These are phyloP conservation scores for Dolomedes plantarius DNA, from an alignment of 2,888 invertebrate genomes.

Conservation along the genomic window DNA sequence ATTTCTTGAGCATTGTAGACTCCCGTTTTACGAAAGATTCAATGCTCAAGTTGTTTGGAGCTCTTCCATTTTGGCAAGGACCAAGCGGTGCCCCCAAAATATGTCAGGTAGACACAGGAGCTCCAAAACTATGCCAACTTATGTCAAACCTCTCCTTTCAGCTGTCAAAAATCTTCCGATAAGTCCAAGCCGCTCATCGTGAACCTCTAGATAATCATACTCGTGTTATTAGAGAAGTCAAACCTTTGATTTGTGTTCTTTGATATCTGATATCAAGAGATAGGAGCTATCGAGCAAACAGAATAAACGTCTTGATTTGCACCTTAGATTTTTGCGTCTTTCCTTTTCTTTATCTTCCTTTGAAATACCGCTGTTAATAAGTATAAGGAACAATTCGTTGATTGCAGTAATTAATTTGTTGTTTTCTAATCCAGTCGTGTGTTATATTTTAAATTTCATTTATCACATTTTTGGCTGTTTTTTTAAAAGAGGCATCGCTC, in stretches of 20 bases:
- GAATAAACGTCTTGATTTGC: neutral
- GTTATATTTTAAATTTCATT: too few relatives aligned
- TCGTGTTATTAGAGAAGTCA: conserved; percentile 6
- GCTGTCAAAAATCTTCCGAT: conserved; percentile 30
- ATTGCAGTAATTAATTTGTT: too few relatives aligned
- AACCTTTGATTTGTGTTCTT: neutral
- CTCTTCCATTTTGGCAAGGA: conserved; percentile 12
- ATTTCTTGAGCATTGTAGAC: too few relatives aligned
- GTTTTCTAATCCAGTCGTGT: too few relatives aligned
- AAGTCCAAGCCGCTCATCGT: conserved; percentile 4
- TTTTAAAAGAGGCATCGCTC: too few relatives aligned
- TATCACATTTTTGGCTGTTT: too few relatives aligned
- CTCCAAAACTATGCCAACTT: conserved; percentile 6
- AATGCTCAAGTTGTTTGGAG: neutral
- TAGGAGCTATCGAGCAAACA: neutral
- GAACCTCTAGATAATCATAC: conserved; percentile 26
- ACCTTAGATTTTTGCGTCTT: too few relatives aligned
- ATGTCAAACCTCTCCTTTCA: conserved; percentile 26
- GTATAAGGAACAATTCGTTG: too few relatives aligned
- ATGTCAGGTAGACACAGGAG: neutral
- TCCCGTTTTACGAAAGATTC: neutral
- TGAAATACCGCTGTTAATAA: too few relatives aligned
- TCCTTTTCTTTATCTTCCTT: too few relatives aligned
- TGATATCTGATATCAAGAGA: too few relatives aligned
- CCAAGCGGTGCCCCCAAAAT: neutral